Evolutionary conservation across 2,797 vertebrate genomes (phyloP), one percentile per base, ranked within the genome.

Genomic region (Xiphophorus birchmanni): DNA sequence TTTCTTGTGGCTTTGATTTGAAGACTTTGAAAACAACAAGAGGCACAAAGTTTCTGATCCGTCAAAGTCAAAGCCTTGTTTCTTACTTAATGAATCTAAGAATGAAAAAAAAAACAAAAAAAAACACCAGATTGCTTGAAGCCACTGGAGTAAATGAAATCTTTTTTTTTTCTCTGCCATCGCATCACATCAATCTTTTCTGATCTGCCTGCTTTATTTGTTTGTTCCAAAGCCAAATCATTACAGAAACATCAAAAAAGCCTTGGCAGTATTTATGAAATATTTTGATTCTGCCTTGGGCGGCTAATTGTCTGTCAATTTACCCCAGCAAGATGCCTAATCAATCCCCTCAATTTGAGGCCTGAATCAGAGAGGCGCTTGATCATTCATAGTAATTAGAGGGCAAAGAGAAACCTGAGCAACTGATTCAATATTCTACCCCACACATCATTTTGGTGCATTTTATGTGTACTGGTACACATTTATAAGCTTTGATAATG

Each of bases 271-370:
- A 40, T 72, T 74, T 73, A 75, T 9, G 44, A 78, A 82, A 80
- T 83, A 90, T 84, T 82, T 82, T 54, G n/a, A 80, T 65, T 77
- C 74, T 54, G 84, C 84, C 79, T 47, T 5, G 0, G 80, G 85
- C 81, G 44, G 63, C 73, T 81, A 86, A 86, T 82, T 89, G 85
- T 87, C 86, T 87, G 75, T 85, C 88, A 88, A 48, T 89, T 87
- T 77, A 72, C 74, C 60, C 26, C 17, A n/a, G 73, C 74, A 73
- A 72, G 75, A 86, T 78, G 74, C 81, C 45, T 83, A 92, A 90
- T 93, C 91, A 90, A 86, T 91, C 74, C 73, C 77, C 83, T 89
- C 73, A 85, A 84, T 91, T 90, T 76, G 35, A 74, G 77, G 45
- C 58, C 63, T 60, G 78, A 76, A 77, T 8, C 47, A 73, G 72